Base-by-base conservation (phyloP, 2,888 invertebrate species). In the Theretra japonica region DNA sequence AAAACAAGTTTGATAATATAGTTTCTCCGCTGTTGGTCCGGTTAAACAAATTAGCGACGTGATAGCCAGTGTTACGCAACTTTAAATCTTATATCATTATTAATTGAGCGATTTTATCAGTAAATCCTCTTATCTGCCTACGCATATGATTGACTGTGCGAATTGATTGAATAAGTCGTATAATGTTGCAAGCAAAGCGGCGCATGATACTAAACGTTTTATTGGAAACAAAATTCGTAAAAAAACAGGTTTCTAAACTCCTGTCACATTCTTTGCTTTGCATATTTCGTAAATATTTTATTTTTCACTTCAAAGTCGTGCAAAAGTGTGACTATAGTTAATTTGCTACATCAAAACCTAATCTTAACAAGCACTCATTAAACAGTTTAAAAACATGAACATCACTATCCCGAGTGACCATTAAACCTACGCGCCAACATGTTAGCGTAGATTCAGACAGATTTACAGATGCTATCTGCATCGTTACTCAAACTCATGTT, bases 391-490 rank as follows among this genome's bases (percentile, higher is more conserved):
- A 41, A 65, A 65, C 53, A 17, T 48, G 65, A 8, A 48, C 48
- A 17, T 17, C 23, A 28, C 59, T 25, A 28, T n/a, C 23, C 6
- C 6, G 21, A 65, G 4, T 62, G 48, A 65, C 23, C 65, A 65
- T 65, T 65, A 65, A 65, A 41, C 62, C 41, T 65, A 65, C 48
- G 65, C 65, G 41, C 41, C 15, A 23, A 23, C 65, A 53, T 53
- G 53, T 53, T 53, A 25, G 33, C 21, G 62, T 21, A 33, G 62
- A 65, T 65, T 23, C 65, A 41, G 65, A 65, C 65, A 65, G 65
- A 65, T 65, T 65, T 65, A 65, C 65, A 65, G 65, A 65, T 65
- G 23, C 41, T 41, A 65, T 65, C 65, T 65, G 11, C 48, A 23
- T 65, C 65, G 65, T 65, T 65, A 23, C 65, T 65, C 65, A 65